phyloP scores from a whole-genome alignment of 2,113 vertebrate species.

The Riparia riparia region DNA sequence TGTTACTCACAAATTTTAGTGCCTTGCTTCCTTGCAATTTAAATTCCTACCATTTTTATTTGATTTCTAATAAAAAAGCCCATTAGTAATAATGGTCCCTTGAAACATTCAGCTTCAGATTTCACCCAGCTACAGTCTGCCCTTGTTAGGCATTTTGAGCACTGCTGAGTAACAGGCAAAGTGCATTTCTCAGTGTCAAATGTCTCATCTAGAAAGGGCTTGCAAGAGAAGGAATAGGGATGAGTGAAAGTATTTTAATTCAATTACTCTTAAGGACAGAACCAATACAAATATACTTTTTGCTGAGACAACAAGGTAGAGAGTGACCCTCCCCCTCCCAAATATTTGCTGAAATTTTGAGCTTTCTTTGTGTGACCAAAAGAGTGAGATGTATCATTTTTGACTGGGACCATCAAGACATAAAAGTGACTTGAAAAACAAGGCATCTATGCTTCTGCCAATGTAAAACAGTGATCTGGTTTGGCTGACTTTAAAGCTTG shows the following conservation, averaged over 20 bases:
- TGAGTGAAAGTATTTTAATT: constrained; percentile 24
- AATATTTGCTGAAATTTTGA: background rate
- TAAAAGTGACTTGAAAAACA: background rate
- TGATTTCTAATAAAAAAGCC: constrained; percentile 54
- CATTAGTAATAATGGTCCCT: constrained; percentile 30
- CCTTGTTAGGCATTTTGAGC: constrained; percentile 2
- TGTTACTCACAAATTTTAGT: background rate
- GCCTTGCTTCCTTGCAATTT: background rate
- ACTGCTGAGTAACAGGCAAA: constrained; percentile 21
- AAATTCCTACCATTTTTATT: constrained; percentile 33
- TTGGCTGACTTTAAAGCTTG: background rate
- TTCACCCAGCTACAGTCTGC: background rate
- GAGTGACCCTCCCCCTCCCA: background rate
- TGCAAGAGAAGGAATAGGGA: background rate
- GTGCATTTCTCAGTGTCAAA: constrained; percentile 26
- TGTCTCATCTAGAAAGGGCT: background rate
- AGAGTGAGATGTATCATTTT: background rate
- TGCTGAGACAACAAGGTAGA: background rate
- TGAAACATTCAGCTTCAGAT: constrained; percentile 15
- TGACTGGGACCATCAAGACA: background rate
- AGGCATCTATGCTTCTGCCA: background rate
- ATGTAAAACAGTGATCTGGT: background rate
- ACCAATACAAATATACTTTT: constrained; percentile 10
- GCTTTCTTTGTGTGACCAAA: background rate
- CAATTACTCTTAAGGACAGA: background rate